Evolutionary conservation across 1,140 invertebrate genomes (phyloP).

Genomic region (Venturia canescens): DNA sequence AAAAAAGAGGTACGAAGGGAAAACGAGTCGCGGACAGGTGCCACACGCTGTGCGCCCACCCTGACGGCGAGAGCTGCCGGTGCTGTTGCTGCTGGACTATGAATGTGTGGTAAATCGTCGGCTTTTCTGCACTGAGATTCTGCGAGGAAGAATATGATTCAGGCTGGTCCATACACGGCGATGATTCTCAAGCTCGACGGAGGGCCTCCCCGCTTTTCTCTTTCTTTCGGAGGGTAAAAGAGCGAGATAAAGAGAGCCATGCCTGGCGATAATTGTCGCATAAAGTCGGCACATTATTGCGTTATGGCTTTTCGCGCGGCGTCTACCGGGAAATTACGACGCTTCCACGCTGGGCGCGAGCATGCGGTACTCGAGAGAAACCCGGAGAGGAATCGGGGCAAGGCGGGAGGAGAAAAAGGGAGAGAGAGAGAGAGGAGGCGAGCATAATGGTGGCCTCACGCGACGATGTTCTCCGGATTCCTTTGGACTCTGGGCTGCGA

Average conservation of each 20-base stretch:
- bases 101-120: conserved; percentile 46
- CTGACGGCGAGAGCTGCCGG: conserved; percentile 51
- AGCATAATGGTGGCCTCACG: conserved; percentile 66
- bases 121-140: conserved; percentile 61
- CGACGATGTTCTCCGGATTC: conserved; percentile 53
- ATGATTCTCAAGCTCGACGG: conserved; percentile 15
- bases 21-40: conserved; percentile 66
- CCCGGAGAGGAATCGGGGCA: conserved; percentile 28
- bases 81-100: conserved; percentile 15
- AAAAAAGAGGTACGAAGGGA: conserved; percentile 42
- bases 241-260: conserved; percentile 1
- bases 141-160: conserved; percentile 1
- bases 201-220: background rate
- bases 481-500: background rate
- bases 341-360: conserved; percentile 53
- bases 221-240: background rate
- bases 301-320: conserved; percentile 65
- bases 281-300: conserved; percentile 75
- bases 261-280: conserved; percentile 72
- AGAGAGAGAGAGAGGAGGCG: conserved; percentile 19
- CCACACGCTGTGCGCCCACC: conserved; percentile 69
- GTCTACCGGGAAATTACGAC: conserved; percentile 65
- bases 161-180: conserved; percentile 2
- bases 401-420: background rate
- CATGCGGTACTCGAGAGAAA: background rate